A percentile compares a stretch with the other conserved stretches of the same genome.
These are phyloP conservation scores for Leptinotarsa rubiginosa DNA, from an alignment of 2,888 invertebrate genomes.

Conservation along the genomic window DNA sequence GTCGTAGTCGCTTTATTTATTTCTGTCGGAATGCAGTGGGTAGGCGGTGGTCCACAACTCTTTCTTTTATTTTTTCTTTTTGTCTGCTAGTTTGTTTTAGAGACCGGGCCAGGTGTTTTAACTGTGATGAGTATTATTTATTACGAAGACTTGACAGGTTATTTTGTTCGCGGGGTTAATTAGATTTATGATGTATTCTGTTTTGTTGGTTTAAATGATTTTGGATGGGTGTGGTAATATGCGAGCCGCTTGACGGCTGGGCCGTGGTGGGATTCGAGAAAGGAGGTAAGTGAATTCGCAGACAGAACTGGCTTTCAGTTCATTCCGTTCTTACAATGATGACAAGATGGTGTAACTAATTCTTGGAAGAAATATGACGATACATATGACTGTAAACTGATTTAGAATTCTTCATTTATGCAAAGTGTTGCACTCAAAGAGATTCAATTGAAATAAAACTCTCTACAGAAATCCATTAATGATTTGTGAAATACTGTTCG, in stretches of 20 bases:
- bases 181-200: constrained; percentile 64
- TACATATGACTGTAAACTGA: too few relatives aligned
- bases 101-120: constrained; percentile 56
- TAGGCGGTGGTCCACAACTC: constrained; percentile 31
- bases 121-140: constrained; percentile 60
- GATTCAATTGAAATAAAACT: too few relatives aligned
- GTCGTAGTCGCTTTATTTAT: constrained; percentile 36
- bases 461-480: too few relatives aligned
- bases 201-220: constrained; percentile 61
- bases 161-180: constrained; percentile 64
- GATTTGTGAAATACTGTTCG: too few relatives aligned
- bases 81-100: constrained; percentile 43
- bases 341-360: not conserved
- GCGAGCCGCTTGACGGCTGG: constrained; percentile 21
- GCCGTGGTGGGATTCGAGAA: not conserved
- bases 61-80: constrained; percentile 34
- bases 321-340: not conserved
- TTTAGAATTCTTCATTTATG: too few relatives aligned
- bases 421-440: too few relatives aligned
- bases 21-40: constrained; percentile 13
- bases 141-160: constrained; percentile 61
- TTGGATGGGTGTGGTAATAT: constrained; percentile 55
- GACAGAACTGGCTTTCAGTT: not conserved
- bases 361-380: too few relatives aligned
- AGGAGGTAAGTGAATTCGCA: constrained; percentile 2